Evolutionary conservation across 2,113 vertebrate genomes (phyloP).

Genomic region (Ramphastos sulfuratus): DNA sequence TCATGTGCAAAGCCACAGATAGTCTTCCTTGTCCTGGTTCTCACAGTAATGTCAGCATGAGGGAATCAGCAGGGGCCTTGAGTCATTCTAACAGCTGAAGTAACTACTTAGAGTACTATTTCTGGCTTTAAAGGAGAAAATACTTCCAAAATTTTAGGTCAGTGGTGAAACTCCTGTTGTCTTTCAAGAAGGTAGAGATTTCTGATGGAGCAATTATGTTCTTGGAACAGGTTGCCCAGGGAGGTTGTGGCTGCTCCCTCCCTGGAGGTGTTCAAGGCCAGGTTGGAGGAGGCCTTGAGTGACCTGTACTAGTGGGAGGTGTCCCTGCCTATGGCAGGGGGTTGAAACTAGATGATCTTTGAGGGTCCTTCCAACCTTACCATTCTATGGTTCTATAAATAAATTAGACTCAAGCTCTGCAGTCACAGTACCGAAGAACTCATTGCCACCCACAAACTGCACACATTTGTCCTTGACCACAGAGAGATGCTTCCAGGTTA

Average conservation of each 20-base stretch:
- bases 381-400: background rate
- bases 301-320: no score
- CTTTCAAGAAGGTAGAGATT: background rate
- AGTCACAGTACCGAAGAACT: background rate
- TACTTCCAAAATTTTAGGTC: background rate
- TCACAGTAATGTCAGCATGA: constrained; percentile 19
- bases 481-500: background rate
- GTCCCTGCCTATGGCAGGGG: no score
- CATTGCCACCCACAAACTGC: background rate
- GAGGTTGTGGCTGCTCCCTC: no score
- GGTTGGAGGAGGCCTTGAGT: no score
- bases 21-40: constrained; percentile 4
- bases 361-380: no score
- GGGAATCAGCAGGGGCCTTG: constrained; percentile 31
- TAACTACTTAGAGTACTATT: background rate
- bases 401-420: background rate
- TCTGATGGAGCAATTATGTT: background rate
- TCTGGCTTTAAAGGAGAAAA: constrained; percentile 34
- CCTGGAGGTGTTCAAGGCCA: no score
- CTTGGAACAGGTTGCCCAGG: no score
- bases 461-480: background rate
- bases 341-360: no score
- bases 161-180: background rate
- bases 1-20: constrained; percentile 27
- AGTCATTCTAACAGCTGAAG: constrained; percentile 23